A percentile compares a stretch with the other conserved stretches of the same genome.
These are phyloP conservation scores for Cottus gobio DNA, from an alignment of 2,113 vertebrate species.

Conservation along the genomic window DNA sequence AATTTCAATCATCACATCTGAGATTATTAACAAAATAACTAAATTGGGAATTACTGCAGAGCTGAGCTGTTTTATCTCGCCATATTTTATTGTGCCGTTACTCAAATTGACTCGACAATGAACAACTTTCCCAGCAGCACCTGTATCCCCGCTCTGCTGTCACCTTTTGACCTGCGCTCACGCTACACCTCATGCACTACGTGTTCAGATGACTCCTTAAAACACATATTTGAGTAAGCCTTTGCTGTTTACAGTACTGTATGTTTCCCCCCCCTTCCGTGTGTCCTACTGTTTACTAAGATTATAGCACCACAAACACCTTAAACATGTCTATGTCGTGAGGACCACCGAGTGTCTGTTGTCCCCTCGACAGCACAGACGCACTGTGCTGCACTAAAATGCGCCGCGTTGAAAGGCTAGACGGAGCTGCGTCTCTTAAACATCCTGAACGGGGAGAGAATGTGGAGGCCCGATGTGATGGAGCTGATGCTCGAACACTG, in stretches of 20 bases:
- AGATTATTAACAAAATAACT: slow-evolving; percentile 3
- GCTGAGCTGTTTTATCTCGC: background rate
- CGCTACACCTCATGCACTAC: background rate
- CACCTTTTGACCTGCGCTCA: background rate
- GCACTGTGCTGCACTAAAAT: slow-evolving; percentile 26
- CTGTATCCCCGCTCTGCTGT: background rate
- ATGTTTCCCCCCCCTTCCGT: slow-evolving; percentile 20
- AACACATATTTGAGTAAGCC: slow-evolving; percentile 40
- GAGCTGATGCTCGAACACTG: slow-evolving; percentile 90
- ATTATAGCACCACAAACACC: slow-evolving; percentile 74
- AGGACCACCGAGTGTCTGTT: slow-evolving; percentile 30
- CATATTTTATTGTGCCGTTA: background rate
- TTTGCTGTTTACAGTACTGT: slow-evolving; percentile 43
- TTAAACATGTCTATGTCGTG: slow-evolving; percentile 39
- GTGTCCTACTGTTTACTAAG: slow-evolving; percentile 47
- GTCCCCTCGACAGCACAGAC: slow-evolving; percentile 41
- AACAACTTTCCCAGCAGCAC: background rate
- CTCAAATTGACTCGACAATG: background rate
- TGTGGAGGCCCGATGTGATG: slow-evolving; percentile 89
- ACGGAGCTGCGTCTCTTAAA: slow-evolving; percentile 95
- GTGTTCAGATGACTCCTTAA: background rate
- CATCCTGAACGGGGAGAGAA: slow-evolving; percentile 87
- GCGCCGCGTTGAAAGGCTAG: slow-evolving; percentile 62
- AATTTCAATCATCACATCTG: slow-evolving; percentile 30
- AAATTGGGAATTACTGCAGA: background rate